phyloP scores from a whole-genome alignment of 2,797 vertebrate species.

The Centropyge bicolor region DNA sequence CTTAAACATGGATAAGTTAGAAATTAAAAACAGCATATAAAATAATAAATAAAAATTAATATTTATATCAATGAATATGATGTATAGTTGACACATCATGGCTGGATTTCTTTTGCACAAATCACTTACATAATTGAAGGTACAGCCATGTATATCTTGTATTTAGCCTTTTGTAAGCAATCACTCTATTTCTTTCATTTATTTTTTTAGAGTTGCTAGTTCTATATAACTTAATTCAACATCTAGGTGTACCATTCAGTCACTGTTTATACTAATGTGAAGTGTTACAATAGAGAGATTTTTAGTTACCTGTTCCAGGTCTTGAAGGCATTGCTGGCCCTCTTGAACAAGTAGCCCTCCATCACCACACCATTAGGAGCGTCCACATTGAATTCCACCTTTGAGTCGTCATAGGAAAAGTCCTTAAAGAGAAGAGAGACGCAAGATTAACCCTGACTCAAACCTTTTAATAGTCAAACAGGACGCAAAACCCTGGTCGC shows the following conservation, averaged over 20 bases:
- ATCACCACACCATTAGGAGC: constrained; percentile 97
- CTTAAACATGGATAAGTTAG: no score
- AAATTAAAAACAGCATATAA: background rate
- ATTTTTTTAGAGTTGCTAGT: no score
- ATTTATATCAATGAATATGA: background rate
- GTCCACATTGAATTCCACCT: constrained; percentile 94
- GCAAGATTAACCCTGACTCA: constrained; percentile 5
- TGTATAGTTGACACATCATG: no score
- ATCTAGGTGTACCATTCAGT: no score
- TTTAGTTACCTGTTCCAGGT: constrained; percentile 94
- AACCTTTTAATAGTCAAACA: constrained; percentile 15
- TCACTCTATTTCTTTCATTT: background rate
- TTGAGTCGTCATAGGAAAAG: constrained; percentile 94
- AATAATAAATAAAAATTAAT: no score
- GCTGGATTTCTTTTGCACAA: no score
- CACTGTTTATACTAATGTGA: background rate
- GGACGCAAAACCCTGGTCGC: background rate
- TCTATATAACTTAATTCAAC: no score
- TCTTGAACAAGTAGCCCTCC: constrained; percentile 99
- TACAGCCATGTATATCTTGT: background rate
- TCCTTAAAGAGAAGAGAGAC: constrained; percentile 83
- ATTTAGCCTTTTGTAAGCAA: background rate
- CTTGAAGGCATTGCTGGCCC: constrained; percentile 98
- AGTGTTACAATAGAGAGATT: background rate
- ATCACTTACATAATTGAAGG: background rate